Conservation (phyloP, 2,888 invertebrate species). For the Physocephala rufipes region DNA sequence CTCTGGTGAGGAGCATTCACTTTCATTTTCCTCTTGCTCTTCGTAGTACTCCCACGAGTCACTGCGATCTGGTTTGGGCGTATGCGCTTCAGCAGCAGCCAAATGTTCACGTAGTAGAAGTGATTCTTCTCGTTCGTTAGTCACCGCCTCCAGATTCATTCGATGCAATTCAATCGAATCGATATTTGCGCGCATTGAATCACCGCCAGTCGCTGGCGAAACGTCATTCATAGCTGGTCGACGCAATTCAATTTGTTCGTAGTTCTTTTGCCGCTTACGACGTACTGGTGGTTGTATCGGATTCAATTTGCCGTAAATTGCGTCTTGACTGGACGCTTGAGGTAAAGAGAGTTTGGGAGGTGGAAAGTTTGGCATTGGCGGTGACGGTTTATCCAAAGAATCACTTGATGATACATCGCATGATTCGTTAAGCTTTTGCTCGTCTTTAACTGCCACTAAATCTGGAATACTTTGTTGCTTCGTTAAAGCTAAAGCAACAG, state of each 20-base stretch:
- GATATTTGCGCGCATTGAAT: constrained; percentile 52
- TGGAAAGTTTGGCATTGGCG: constrained; percentile 63
- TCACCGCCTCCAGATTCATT: constrained; percentile 51
- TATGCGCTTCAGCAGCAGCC: constrained; percentile 52
- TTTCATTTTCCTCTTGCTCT: constrained; percentile 44
- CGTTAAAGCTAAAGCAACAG: constrained; percentile 44
- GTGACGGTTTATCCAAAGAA: constrained; percentile 47
- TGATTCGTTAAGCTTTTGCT: constrained; percentile 33
- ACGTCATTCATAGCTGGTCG: constrained; percentile 40
- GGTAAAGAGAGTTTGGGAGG: constrained; percentile 55
- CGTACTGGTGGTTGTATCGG: constrained; percentile 54
- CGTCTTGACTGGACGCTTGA: constrained; percentile 44
- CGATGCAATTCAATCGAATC: constrained; percentile 58
- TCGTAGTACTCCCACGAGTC: constrained; percentile 64
- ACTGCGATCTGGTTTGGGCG: constrained; percentile 61
- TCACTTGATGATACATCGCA: constrained; percentile 49
- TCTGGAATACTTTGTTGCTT: constrained; percentile 44
- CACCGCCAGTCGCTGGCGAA: constrained; percentile 24
- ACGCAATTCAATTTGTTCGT: constrained; percentile 58
- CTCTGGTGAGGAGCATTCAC: constrained; percentile 50
- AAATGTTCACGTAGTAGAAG: constrained; percentile 53
- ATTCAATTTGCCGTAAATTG: constrained; percentile 53
- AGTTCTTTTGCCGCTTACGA: constrained; percentile 58
- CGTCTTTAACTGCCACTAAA: constrained; percentile 38
- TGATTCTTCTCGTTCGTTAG: constrained; percentile 55